Evolutionary conservation across 2,113 vertebrate genomes (phyloP).

Genomic region (Forbesichthys papilliferus): DNA sequence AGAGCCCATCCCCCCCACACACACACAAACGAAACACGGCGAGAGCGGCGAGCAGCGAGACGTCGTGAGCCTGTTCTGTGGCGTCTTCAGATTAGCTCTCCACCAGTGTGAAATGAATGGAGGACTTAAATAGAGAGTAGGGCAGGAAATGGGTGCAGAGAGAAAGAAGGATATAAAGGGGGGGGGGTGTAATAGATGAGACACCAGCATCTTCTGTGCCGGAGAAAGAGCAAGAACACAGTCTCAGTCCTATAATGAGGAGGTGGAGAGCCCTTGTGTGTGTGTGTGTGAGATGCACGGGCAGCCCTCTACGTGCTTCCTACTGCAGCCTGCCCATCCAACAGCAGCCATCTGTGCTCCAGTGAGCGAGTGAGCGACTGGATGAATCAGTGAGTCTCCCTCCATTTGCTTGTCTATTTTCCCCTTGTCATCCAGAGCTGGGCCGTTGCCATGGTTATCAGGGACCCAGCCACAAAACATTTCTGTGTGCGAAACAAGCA

Average conservation of each 20-base stretch:
- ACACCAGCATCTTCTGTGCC: conserved; percentile 34
- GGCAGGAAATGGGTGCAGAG: conserved; percentile 48
- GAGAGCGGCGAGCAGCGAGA: conserved; percentile 19
- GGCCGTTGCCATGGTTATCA: conserved; percentile 61
- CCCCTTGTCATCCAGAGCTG: conserved; percentile 23
- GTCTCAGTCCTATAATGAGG: conserved; percentile 27
- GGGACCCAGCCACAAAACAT: conserved; percentile 21
- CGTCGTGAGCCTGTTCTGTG: conserved; percentile 7
- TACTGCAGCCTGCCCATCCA: not conserved
- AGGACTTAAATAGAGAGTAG: conserved; percentile 44
- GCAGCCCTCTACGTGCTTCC: conserved; percentile 27
- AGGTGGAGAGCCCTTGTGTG: conserved; percentile 7
- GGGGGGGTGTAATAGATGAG: conserved; percentile 19
- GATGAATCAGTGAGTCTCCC: not conserved
- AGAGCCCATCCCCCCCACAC: not conserved
- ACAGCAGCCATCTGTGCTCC: conserved; percentile 52
- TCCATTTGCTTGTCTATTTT: conserved; percentile 36
- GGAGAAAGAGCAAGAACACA: conserved; percentile 35
- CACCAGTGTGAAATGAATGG: conserved; percentile 30
- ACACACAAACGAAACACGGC: conserved; percentile 52
- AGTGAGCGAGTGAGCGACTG: conserved; percentile 19
- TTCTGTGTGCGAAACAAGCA: conserved; percentile 22
- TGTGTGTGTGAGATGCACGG: conserved; percentile 2
- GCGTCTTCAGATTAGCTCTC: conserved; percentile 32
- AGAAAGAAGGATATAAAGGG: conserved; percentile 46